Evolutionary conservation across 2,113 vertebrate species (phyloP), one percentile per base, ranked within the genome.

Genomic region (Pseudorhombus dupliciocellatus): DNA sequence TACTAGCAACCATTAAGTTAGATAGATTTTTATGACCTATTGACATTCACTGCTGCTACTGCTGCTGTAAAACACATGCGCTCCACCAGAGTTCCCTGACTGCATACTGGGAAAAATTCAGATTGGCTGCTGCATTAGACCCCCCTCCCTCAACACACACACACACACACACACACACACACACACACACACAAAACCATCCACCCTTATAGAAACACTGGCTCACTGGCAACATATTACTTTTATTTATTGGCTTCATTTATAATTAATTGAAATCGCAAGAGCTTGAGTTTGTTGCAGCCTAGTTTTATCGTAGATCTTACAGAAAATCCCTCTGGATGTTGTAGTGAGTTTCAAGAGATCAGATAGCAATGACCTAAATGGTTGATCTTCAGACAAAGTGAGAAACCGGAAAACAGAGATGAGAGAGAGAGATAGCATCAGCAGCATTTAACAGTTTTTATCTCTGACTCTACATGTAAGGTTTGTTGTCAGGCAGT

Each of bases 321-420:
- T 25, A 63, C 31, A 72, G 44, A 65, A 76, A 70, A 22, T 54
- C 26, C 7, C 28, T 57, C 51, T 16, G 25, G 60, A 77, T 73
- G 76, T 66, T 53, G 56, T 72, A n/a, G 57, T 48, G 56, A 61
- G 53, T 83, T 80, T 50, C 60, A 71, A 15, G 57, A 15, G 42
- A 83, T 84, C 75, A 82, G 79, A 86, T 88, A 84, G 66, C 55
- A 4, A 52, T 72, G 54, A 30, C 24, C 18, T 79, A 74, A 84
- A 73, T 63, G 69, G 68, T 50, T 77, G 48, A 70, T 84, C 73
- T 55, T 70, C 30, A 67, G 51, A 77, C 57, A 59, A 77, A 70
- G 63, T 65, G 75, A 73, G 76, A 75, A 71, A 69, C 59, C 42
- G 44, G 58, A 67, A 65, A 79, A 71, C 5, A 5, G 40, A 79